Base-by-base conservation (phyloP, 1,140 invertebrate species). In the Colletes latitarsis region DNA sequence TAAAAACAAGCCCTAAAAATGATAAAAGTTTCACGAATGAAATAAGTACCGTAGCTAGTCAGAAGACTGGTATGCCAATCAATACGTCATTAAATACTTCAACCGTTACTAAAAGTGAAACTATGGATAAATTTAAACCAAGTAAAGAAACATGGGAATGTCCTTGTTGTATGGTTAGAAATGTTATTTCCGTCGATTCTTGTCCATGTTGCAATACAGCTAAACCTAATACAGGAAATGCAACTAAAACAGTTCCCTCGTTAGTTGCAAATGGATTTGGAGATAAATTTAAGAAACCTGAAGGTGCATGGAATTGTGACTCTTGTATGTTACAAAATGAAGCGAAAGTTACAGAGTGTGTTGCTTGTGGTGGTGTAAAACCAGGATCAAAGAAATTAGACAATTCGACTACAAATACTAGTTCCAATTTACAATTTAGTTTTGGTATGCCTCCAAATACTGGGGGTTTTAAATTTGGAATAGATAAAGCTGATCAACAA, bases 171-270 rank as follows among this genome's bases (percentile, higher is more conserved):
- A 93, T 95, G 93, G 92, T 96, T 15, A 91, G 89, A 72, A 96
- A 96, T 88, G 92, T 93, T 39, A 88, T 87, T 10, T 90, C 93
- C 39, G 93, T 92, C 57, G 86, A 83, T 6, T 95, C 94, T 83
- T 97, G 97, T 92, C 92, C 95, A 30, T 96, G 96, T 81, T 97
- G 96, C 89, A 95, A 95, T 73, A 93, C 95, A 41, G 89, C 94
- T 1, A 96, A 95, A 88, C 95, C 96, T 60, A 68, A 79, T 43
- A 92, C 58, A 78, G 68, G 67, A n/a, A 19, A 82, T 49, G 2
- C 41, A 15, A 46, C 46, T 41, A 70, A 76, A 67, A 21, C n/a
- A 72, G 19, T 60, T 21, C 73, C 62, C 17, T 60, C 39, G 12
- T 58, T 69, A 60, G 66, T 41, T 52, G 53, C 52, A 46, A 75